A percentile compares a stretch with the other conserved stretches of the same genome.
Conservation (phyloP, 2,888 invertebrate genomes). For the Leucania comma region DNA sequence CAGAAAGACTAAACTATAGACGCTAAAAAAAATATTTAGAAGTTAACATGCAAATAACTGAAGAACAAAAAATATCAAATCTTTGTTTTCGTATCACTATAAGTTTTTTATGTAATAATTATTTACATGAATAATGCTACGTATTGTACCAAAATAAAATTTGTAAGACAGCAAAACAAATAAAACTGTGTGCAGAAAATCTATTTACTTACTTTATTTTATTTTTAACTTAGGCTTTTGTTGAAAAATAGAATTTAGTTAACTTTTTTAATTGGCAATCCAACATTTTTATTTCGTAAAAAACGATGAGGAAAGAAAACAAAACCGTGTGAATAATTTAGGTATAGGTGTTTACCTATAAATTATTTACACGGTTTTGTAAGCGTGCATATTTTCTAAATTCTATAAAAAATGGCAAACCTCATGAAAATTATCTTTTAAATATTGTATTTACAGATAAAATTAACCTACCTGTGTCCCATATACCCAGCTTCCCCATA, state of each 20-base stretch:
- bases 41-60: not conserved
- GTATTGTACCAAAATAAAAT: not conserved
- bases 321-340: not conserved
- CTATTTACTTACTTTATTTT: not conserved
- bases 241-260: not conserved
- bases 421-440: no score
- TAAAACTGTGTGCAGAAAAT: not conserved
- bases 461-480: slow-evolving; percentile 54
- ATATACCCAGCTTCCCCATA: slow-evolving; percentile 56
- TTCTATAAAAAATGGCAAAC: not conserved
- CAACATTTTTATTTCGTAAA: not conserved
- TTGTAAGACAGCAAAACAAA: not conserved
- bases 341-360: no score
- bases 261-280: no score
- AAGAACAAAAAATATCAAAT: no score
- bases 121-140: not conserved
- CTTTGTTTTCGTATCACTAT: not conserved
- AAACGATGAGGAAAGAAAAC: not conserved
- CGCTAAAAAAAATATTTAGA: not conserved
- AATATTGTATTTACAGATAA: slow-evolving; percentile 10
- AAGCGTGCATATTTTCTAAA: not conserved
- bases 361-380: no score
- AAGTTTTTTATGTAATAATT: not conserved
- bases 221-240: not conserved
- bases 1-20: not conserved